Conservation (phyloP, 1,140 invertebrate genomes). For the Leucophenga varia region DNA sequence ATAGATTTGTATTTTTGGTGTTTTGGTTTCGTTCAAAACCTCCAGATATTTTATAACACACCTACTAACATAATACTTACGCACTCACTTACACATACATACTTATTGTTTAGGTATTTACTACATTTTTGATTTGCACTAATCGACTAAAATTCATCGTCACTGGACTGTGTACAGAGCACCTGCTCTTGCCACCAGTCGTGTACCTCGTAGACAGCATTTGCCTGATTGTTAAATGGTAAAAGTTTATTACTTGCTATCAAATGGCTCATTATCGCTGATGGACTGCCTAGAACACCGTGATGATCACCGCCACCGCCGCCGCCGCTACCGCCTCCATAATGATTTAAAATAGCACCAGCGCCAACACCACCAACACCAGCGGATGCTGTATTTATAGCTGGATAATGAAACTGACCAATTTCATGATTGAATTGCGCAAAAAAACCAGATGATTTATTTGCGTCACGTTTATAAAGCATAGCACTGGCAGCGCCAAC, state of each 20-base stretch:
- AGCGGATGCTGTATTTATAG: conserved; percentile 24
- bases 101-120: too few species aligned
- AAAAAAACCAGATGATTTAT: conserved; percentile 32
- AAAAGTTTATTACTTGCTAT: conserved; percentile 52
- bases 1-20: too few species aligned
- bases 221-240: conserved; percentile 59
- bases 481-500: conserved; percentile 19
- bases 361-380: too few species aligned
- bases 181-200: conserved; percentile 71
- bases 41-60: too few species aligned
- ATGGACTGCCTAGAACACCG: conserved; percentile 38
- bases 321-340: conserved; percentile 10
- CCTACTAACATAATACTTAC: too few species aligned
- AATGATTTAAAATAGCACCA: conserved; percentile 14
- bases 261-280: conserved; percentile 43
- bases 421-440: conserved; percentile 38
- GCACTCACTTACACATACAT: too few species aligned
- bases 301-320: conserved; percentile 22
- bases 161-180: conserved; percentile 61
- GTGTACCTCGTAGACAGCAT: conserved; percentile 62
- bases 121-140: not conserved
- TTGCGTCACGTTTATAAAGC: conserved; percentile 15
- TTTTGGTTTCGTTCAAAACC: too few species aligned
- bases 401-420: conserved; percentile 48
- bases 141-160: conserved; percentile 57